phyloP scores from a whole-genome alignment of 2,888 invertebrate genomes.

The Calameuta idolon region DNA sequence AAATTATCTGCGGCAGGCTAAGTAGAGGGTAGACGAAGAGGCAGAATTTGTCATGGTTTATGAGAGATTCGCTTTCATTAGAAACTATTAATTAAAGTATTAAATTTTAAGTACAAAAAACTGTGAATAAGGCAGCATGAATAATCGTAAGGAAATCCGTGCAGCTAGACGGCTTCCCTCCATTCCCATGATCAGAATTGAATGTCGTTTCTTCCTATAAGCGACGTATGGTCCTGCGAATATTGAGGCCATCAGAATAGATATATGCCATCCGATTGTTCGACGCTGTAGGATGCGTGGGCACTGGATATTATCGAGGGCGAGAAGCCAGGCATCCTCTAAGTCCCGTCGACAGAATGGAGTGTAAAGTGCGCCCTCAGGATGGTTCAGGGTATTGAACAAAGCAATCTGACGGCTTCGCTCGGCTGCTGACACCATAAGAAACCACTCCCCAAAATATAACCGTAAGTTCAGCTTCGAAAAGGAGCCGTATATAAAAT shows the following conservation, averaged over 20 bases:
- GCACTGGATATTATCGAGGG: not conserved
- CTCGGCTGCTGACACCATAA: not conserved
- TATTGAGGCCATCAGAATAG: not conserved
- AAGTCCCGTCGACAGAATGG: not conserved
- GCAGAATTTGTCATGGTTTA: conserved; percentile 37
- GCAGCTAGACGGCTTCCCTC: not conserved
- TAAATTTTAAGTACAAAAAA: not conserved
- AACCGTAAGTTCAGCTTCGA: not conserved
- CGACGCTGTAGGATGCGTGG: not conserved
- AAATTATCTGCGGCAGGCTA: conserved; percentile 45
- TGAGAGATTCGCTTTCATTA: conserved; percentile 15
- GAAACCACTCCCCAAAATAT: not conserved
- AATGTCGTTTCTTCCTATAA: not conserved
- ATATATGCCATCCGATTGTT: not conserved
- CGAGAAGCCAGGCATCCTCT: not conserved
- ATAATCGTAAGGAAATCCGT: not conserved
- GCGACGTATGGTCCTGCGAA: not conserved
- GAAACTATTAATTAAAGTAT: not conserved
- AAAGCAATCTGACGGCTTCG: not conserved
- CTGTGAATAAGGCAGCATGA: not conserved
- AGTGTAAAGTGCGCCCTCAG: not conserved
- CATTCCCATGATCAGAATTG: not conserved
- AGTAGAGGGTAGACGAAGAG: conserved; percentile 19
- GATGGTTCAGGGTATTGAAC: not conserved
- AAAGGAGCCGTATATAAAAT: not conserved